Conservation (phyloP, 2,888 invertebrate genomes). For the Dryobotodes eremita region DNA sequence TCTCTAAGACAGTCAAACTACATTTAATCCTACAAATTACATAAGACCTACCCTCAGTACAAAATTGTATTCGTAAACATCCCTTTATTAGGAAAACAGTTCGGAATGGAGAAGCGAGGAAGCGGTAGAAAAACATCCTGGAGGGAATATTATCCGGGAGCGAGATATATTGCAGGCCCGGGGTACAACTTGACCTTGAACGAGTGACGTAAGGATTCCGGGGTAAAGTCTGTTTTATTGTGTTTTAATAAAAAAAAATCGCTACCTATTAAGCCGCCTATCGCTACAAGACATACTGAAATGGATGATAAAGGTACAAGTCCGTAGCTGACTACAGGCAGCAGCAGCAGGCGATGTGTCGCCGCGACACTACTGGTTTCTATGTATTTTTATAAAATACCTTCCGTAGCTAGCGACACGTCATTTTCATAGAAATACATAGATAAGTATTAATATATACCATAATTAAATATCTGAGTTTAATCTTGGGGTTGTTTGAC, state of each 20-base stretch:
- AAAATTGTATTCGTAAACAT: slow-evolving; percentile 58
- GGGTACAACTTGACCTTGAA: slow-evolving; percentile 36
- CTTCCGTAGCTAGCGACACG: no score
- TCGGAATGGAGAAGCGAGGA: slow-evolving; percentile 49
- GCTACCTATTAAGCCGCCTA: background rate
- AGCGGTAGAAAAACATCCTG: slow-evolving; percentile 64
- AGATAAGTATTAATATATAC: no score
- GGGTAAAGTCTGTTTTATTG: background rate
- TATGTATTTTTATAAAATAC: no score
- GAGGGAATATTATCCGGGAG: slow-evolving; percentile 40
- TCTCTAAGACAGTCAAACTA: background rate
- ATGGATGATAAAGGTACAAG: background rate
- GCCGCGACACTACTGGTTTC: no score
- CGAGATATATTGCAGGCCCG: slow-evolving; percentile 28
- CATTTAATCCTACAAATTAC: slow-evolving; percentile 16
- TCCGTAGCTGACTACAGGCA: no score
- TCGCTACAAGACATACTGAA: background rate
- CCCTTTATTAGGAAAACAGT: slow-evolving; percentile 59
- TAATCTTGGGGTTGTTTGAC: no score
- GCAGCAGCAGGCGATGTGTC: no score
- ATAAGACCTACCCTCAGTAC: slow-evolving; percentile 25
- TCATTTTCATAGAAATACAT: no score
- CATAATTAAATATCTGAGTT: no score
- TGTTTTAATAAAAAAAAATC: no score
- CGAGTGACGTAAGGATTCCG: background rate